Percentiles rank a stretch among this genome's conserved stretches.
These are phyloP conservation scores for Pectinophora gossypiella DNA, from an alignment of 1,140 invertebrate genomes.

Conservation along the genomic window DNA sequence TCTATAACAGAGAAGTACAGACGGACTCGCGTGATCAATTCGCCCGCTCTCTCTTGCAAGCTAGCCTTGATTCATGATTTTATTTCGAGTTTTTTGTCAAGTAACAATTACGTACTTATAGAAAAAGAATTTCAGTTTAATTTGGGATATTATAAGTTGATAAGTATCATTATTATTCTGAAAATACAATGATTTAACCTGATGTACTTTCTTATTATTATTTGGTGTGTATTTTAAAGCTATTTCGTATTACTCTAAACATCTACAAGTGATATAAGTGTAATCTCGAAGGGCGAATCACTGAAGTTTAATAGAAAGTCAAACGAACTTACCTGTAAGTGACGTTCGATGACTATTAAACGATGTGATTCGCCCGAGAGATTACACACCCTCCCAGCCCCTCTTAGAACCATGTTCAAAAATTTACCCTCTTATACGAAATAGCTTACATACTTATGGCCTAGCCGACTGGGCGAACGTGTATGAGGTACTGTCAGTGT, in stretches of 20 bases:
- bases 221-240: neutral
- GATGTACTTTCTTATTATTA: neutral
- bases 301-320: slow-evolving; percentile 4
- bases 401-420: no score
- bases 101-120: neutral
- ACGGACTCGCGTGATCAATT: neutral
- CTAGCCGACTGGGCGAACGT: no score
- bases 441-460: no score
- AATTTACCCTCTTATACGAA: no score
- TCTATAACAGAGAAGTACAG: slow-evolving; percentile 21
- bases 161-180: neutral
- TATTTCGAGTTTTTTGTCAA: no score
- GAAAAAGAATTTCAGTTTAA: neutral
- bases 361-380: no score
- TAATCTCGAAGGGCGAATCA: slow-evolving; percentile 8
- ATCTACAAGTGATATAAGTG: slow-evolving; percentile 6
- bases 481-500: no score
- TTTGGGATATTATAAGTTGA: neutral
- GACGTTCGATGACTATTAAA: slow-evolving; percentile 2
- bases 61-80: neutral
- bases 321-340: slow-evolving; percentile 4
- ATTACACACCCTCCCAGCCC: no score
- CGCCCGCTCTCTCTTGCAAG: slow-evolving; percentile 3
- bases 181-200: neutral
- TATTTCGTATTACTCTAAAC: neutral